These are phyloP conservation scores for Albula glossodonta DNA, from an alignment of 2,113 vertebrate genomes.

Conservation along the genomic window DNA sequence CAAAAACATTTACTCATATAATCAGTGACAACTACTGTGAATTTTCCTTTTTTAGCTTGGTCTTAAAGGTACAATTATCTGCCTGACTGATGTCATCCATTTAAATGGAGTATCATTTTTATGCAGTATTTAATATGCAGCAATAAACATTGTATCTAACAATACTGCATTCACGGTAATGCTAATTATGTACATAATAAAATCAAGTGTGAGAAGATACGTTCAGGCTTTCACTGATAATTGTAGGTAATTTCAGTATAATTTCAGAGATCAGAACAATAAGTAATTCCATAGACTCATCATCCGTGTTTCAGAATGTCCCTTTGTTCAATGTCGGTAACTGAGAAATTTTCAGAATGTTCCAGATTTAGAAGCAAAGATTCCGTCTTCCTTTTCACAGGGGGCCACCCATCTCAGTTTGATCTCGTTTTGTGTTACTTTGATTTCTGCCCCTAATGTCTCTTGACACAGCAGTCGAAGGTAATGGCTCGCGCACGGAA, in stretches of 20 bases:
- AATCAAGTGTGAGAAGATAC: background rate
- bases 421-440: conserved; percentile 50
- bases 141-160: conserved; percentile 42
- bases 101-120: conserved; percentile 43
- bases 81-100: conserved; percentile 44
- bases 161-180: conserved; percentile 46
- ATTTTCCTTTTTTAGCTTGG: conserved; percentile 3
- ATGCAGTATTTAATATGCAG: conserved; percentile 40
- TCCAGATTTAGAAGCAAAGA: background rate
- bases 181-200: conserved; percentile 41
- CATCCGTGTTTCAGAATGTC: background rate
- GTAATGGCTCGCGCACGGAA: conserved; percentile 62
- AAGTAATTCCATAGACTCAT: background rate
- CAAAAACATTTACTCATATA: conserved; percentile 32
- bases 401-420: background rate
- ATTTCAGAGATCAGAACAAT: background rate
- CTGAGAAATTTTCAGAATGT: background rate
- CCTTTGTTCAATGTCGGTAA: background rate
- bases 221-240: background rate
- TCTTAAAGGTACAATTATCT: conserved; percentile 48
- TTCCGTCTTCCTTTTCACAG: background rate
- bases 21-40: conserved; percentile 35
- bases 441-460: conserved; percentile 48
- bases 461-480: conserved; percentile 57
- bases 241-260: background rate